Percentiles rank a stretch among this genome's conserved stretches.
These are phyloP conservation scores for Pyrgus malvae DNA, from an alignment of 2,888 invertebrate genomes.

Conservation along the genomic window DNA sequence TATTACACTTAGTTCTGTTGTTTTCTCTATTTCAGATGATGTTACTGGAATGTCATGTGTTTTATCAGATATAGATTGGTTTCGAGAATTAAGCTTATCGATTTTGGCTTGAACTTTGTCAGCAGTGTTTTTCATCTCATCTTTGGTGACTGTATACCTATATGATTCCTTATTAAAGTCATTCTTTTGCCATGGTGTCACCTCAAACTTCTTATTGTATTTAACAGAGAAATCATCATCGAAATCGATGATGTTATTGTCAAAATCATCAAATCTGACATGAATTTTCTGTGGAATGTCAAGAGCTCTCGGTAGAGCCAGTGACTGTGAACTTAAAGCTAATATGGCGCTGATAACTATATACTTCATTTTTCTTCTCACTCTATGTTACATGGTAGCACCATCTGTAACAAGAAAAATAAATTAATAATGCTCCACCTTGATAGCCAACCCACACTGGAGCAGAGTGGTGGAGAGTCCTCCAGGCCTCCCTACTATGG, in stretches of 20 bases:
- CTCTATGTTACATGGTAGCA: slow-evolving; percentile 56
- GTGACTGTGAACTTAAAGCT: slow-evolving; percentile 45
- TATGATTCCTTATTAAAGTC: slow-evolving; percentile 60
- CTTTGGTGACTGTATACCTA: slow-evolving; percentile 55
- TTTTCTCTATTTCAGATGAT: slow-evolving; percentile 28
- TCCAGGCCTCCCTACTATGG: not conserved
- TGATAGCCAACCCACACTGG: too few species aligned
- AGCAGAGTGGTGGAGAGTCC: too few species aligned
- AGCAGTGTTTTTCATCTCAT: slow-evolving; percentile 33
- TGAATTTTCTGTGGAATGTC: slow-evolving; percentile 42
- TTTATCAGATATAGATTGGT: not conserved
- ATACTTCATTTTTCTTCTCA: slow-evolving; percentile 63
- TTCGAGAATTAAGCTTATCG: slow-evolving; percentile 27
- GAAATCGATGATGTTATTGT: slow-evolving; percentile 71
- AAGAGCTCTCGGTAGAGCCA: slow-evolving; percentile 48
- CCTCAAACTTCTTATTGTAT: slow-evolving; percentile 60
- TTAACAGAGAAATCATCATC: slow-evolving; percentile 65
- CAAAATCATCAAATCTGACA: slow-evolving; percentile 48
- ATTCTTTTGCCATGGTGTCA: slow-evolving; percentile 51
- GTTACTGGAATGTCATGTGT: not conserved
- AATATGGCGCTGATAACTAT: slow-evolving; percentile 55
- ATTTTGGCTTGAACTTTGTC: slow-evolving; percentile 30
- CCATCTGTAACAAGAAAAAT: slow-evolving; percentile 62
- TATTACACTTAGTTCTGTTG: slow-evolving; percentile 61
- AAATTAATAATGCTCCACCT: not conserved